Conservation (phyloP, 2,113 vertebrate genomes). For the Cephalopterus ornatus region DNA sequence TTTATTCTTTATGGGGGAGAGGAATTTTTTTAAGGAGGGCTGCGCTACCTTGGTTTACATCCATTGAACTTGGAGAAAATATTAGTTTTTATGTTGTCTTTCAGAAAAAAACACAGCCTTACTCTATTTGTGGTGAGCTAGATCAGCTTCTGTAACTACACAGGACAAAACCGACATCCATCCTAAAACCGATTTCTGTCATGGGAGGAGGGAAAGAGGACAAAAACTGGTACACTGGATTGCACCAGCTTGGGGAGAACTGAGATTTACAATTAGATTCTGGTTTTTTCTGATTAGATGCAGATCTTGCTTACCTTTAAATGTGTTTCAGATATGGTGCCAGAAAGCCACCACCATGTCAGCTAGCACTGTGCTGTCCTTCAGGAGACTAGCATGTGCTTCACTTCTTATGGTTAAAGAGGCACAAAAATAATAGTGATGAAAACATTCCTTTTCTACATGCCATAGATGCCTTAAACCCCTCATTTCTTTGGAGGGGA, state of each 20-base stretch:
- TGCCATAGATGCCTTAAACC: constrained; percentile 36
- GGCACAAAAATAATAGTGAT: constrained; percentile 71
- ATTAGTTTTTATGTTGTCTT: constrained; percentile 29
- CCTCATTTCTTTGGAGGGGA: constrained; percentile 1
- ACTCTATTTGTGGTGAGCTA: constrained; percentile 36
- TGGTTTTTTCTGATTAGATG: constrained; percentile 30
- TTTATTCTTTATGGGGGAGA: neutral
- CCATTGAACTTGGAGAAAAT: constrained; percentile 70
- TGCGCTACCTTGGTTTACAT: constrained; percentile 45
- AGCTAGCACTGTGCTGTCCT: constrained; percentile 59
- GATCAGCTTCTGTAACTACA: constrained; percentile 42
- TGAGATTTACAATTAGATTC: neutral
- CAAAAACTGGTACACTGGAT: constrained; percentile 56
- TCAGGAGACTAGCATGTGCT: constrained; percentile 22
- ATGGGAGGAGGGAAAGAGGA: neutral
- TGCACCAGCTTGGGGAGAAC: constrained; percentile 1
- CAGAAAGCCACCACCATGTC: constrained; percentile 63
- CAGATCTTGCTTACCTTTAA: constrained; percentile 28
- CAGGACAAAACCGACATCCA: constrained; percentile 32
- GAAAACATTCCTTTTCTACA: constrained; percentile 72
- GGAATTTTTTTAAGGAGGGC: neutral
- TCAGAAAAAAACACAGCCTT: constrained; percentile 64
- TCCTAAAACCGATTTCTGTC: neutral
- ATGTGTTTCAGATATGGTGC: constrained; percentile 6
- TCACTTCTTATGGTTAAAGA: constrained; percentile 74